Percentiles rank a stretch among this genome's conserved stretches.
These are phyloP conservation scores for Spheniscus mendiculus DNA, from an alignment of 2,113 vertebrate genomes.

Conservation along the genomic window DNA sequence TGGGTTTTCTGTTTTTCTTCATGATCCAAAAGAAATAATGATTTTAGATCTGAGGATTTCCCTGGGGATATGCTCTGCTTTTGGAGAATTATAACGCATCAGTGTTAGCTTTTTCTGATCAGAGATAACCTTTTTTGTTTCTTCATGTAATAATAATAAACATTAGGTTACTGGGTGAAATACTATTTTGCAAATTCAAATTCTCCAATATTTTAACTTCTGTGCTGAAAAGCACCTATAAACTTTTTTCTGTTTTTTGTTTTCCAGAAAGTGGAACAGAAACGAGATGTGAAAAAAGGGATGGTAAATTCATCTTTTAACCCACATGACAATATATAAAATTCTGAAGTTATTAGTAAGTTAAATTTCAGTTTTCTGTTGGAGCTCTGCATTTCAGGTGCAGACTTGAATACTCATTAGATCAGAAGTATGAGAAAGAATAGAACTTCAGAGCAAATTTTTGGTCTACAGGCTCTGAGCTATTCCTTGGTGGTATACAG, in stretches of 20 bases:
- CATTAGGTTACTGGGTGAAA: neutral
- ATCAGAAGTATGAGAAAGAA: neutral
- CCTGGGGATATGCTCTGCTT: neutral
- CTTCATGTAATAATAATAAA: neutral
- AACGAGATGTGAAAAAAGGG: neutral
- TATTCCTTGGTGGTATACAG: neutral
- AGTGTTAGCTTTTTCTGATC: neutral
- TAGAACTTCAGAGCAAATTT: neutral
- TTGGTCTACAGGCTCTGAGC: neutral
- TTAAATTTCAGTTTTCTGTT: neutral
- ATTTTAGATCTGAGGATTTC: neutral
- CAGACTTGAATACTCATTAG: neutral
- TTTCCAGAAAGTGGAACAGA: neutral
- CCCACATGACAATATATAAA: neutral
- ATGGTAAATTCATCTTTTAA: neutral
- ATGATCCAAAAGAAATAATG: neutral
- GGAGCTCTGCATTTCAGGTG: neutral
- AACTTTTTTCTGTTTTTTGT: neutral
- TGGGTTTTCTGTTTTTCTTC: neutral
- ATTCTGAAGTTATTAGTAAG: neutral
- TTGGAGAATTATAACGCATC: neutral
- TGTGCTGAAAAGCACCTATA: neutral
- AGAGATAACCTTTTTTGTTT: neutral
- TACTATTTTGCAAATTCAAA: neutral
- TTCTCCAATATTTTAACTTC: neutral